Evolutionary conservation across 1,140 invertebrate species (phyloP), one percentile per base, ranked within the genome.

Genomic region (Belonocnema kinseyi): DNA sequence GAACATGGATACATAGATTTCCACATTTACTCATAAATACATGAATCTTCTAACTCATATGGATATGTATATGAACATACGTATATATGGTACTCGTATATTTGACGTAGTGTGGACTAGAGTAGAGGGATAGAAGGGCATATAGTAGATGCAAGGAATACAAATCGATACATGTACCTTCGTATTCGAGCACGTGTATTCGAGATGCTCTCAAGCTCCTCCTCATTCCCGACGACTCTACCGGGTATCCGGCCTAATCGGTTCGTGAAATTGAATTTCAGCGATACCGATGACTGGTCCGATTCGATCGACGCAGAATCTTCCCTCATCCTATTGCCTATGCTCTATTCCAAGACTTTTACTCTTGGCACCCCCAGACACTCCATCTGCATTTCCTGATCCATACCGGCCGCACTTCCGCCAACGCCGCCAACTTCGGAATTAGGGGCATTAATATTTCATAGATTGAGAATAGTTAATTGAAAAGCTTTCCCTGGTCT

Each of bases 401-500:
- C 33, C 14, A 40, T 33, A 66, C 14, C 61, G 40, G 33, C 61
- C 61, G 33, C 40, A 16, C 61, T 7, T n/a, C 40, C 26, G 13
- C 40, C 40, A 26, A 16, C 40, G 61, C 50, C 71, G 71, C 19
- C 71, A 72, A 79, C 78, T 78, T 82, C 75, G 70, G 75, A 79
- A 75, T 33, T 33, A 33, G 5, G 71, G 54, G 75, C 73, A 77
- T 77, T 75, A 82, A 79, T 79, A 79, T 79, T 77, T 56, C 54
- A 77, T 77, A 76, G 73, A 77, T 79, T 79, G 77, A 79, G 80
- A 79, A 82, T 77, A 52, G 75, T 82, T 82, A 79, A 82, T 79
- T 82, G 73, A 76, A 77, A 77, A 77, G 77, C 75, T 73, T 50
- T 66, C 58, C 73, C 26, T 33, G 75, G 53, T 46, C 61, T 58